Percentiles rank a stretch among this genome's conserved stretches.
Evolutionary conservation across 2,888 invertebrate genomes (phyloP).

Genomic region (Allacma fusca): DNA sequence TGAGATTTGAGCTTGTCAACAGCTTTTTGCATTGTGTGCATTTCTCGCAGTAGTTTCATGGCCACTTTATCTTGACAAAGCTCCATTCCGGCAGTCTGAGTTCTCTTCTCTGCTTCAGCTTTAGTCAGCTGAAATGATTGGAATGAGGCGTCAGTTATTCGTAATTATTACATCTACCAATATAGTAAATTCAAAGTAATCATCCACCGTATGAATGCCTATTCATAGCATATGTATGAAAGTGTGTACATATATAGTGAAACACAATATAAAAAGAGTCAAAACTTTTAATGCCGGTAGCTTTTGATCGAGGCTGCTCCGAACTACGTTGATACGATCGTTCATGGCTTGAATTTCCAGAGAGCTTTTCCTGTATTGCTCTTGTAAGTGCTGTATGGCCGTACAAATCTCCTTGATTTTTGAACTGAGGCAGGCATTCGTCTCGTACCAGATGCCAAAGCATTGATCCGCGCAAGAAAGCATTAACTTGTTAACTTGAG

Average conservation of each 20-base stretch:
- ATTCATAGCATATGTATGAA: too few relatives aligned
- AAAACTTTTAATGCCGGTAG: neutral
- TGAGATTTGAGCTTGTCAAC: constrained; percentile 48
- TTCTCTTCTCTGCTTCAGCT: constrained; percentile 53
- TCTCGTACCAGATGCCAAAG: constrained; percentile 55
- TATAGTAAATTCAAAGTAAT: too few relatives aligned
- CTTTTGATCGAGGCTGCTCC: neutral
- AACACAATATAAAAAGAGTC: too few relatives aligned
- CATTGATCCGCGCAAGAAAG: constrained; percentile 51
- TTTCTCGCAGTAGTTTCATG: constrained; percentile 50
- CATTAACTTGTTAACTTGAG: constrained; percentile 50
- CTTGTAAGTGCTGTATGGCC: constrained; percentile 45
- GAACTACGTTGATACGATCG: neutral
- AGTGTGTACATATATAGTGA: too few relatives aligned
- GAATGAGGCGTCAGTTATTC: too few relatives aligned
- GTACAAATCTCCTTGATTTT: constrained; percentile 47
- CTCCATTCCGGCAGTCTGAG: constrained; percentile 52
- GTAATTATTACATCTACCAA: too few relatives aligned
- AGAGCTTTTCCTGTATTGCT: neutral
- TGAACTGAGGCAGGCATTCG: constrained; percentile 48
- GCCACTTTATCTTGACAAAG: constrained; percentile 54
- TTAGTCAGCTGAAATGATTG: constrained; percentile 46
- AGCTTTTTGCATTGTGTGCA: constrained; percentile 48
- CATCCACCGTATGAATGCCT: too few relatives aligned
- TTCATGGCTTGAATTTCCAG: neutral